Evolutionary conservation across 2,797 vertebrate species (phyloP), one percentile per base, ranked within the genome.

Genomic region (Propithecus deckenii): DNA sequence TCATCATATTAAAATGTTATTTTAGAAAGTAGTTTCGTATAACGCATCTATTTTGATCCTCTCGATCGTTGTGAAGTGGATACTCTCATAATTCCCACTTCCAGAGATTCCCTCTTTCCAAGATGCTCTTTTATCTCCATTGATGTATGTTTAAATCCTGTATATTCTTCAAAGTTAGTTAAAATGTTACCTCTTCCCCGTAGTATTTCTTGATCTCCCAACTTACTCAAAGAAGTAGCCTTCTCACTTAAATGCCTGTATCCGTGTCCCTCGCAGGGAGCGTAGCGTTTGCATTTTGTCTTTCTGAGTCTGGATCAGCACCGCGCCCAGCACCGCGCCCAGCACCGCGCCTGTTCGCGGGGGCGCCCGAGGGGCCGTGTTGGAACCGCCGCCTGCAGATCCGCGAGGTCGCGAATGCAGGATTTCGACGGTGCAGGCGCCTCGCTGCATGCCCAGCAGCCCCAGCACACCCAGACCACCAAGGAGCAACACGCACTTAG

Each of bases 11-110:
- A 32, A 89, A 89, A 84, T 71, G 35, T 52, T 43, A 67, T 55
- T 94, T 78, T n/a, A 78, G 75, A 88, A 89, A 46, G n/a, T 74
- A 67, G 48, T 83, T 88, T 96, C 6, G 35, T 32, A 23, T 63
- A 48, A 59, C 81, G 28, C 13, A 32, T 88, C 61, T 85, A 25
- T 43, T 72, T 72, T 43, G 48, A 81, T 61, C 32, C 7, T 87
- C 69, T 92, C 65, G 55, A 18, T 92, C n/a, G 75, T 17, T 78
- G 43, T 74, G 80, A 94, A 85, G n/a, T 50, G 46, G 35, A 74
- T 72, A 15, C 38, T 86, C 7, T 41, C 52, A 6, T 50, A 85
- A 85, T 94, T 32, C 22, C 32, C 35, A 57, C n/a, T 84, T 94
- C 89, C 46, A 41, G 18, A 57, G 76, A 65, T 52, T 55, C 5